Evolutionary conservation across 2,113 vertebrate genomes (phyloP).

Genomic region (Rhinolophus sinicus): DNA sequence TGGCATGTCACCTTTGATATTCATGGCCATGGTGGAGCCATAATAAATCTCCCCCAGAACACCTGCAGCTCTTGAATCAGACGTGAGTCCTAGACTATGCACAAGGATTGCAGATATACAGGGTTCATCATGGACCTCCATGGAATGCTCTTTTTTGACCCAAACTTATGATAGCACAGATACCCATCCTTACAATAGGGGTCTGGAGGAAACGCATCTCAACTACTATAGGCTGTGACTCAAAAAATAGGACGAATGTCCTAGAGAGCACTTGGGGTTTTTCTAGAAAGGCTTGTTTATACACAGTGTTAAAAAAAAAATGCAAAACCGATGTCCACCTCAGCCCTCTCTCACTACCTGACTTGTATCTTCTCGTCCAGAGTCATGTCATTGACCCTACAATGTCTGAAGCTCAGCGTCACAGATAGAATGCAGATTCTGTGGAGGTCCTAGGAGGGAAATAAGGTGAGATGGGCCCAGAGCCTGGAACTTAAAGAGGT

Average conservation of each 20-base stretch:
- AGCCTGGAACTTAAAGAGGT: not conserved
- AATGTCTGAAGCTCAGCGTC: not conserved
- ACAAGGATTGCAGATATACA: not conserved
- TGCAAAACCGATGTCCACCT: too few relatives aligned
- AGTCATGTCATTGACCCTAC: not conserved
- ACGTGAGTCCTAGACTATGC: slow-evolving; percentile 84
- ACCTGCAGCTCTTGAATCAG: slow-evolving; percentile 92
- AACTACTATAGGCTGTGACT: not conserved
- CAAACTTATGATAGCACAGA: not conserved
- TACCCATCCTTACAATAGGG: not conserved
- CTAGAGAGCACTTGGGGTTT: not conserved
- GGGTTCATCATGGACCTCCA: slow-evolving; percentile 84
- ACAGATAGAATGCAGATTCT: not conserved
- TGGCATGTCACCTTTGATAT: slow-evolving; percentile 92
- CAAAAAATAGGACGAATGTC: not conserved
- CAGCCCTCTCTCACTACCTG: not conserved
- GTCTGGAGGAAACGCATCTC: not conserved
- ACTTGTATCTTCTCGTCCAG: not conserved
- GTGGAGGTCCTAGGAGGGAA: not conserved
- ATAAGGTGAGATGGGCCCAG: not conserved
- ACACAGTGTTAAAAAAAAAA: not conserved
- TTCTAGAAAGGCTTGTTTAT: not conserved
- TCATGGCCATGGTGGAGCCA: slow-evolving; percentile 91
- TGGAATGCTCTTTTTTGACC: not conserved
- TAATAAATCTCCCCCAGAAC: slow-evolving; percentile 92